Conservation (phyloP, 2,888 invertebrate genomes). For the Eilema caniola region DNA sequence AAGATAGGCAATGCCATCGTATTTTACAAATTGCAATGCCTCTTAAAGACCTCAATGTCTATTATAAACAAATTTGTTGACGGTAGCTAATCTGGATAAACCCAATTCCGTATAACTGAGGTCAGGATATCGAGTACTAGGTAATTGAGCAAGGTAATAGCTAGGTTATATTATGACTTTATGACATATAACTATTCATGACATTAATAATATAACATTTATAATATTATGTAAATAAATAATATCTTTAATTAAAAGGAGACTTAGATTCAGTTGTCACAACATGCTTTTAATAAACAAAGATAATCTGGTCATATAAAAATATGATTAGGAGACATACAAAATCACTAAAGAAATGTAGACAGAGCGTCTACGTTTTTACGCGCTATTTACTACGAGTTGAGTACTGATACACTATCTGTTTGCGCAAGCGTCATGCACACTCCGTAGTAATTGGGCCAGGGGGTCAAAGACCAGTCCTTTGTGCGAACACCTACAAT, state of each 20-base stretch:
- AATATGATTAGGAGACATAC: constrained; percentile 20
- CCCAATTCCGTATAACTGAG: not conserved
- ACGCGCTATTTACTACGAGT: constrained; percentile 51
- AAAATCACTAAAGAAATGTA: constrained; percentile 26
- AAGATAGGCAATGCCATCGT: too few relatives aligned
- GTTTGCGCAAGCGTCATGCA: constrained; percentile 51
- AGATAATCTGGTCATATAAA: constrained; percentile 4
- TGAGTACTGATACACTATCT: constrained; percentile 55
- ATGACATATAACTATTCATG: too few relatives aligned
- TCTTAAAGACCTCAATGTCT: too few relatives aligned
- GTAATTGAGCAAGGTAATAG: too few relatives aligned
- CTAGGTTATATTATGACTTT: too few relatives aligned
- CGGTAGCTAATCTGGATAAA: not conserved
- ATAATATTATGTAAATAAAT: too few relatives aligned
- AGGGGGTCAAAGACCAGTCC: constrained; percentile 74
- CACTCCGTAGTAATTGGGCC: constrained; percentile 60
- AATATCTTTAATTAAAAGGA: not conserved
- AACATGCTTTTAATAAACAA: not conserved
- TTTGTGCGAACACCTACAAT: constrained; percentile 61
- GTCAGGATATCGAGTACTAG: too few relatives aligned
- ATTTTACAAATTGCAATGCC: too few relatives aligned
- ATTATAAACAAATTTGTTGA: too few relatives aligned
- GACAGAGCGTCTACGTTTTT: constrained; percentile 45
- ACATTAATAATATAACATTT: too few relatives aligned
- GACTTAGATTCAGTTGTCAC: not conserved